These are phyloP conservation scores for Myrmophylax atrothorax DNA, from an alignment of 2,113 vertebrate genomes.

Conservation along the genomic window DNA sequence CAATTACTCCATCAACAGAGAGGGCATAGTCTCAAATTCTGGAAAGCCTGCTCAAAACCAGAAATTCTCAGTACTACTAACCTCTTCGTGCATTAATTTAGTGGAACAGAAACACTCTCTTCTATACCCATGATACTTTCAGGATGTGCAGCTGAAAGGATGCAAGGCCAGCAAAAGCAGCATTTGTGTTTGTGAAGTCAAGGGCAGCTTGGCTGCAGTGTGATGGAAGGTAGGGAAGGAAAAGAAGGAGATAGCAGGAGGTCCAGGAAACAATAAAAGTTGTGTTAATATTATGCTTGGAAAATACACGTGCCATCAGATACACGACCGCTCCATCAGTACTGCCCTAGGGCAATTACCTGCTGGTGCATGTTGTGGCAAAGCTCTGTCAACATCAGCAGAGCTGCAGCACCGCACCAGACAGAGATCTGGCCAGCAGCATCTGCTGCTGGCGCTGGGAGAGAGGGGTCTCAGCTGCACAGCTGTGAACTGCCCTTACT, in stretches of 20 bases:
- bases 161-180: not conserved
- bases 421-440: not conserved
- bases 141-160: not conserved
- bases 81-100: not conserved
- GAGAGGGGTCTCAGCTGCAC: not conserved
- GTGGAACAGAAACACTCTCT: not conserved
- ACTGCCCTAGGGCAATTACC: not conserved
- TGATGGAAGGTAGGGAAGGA: not conserved
- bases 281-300: constrained; percentile 13
- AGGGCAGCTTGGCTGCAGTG: not conserved
- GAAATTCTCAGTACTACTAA: not conserved
- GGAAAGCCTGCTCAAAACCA: not conserved
- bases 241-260: not conserved
- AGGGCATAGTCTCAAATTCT: not conserved
- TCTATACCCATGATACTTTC: not conserved
- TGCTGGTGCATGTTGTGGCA: not conserved
- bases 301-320: not conserved
- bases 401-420: not conserved
- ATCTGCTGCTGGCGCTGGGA: not conserved
- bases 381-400: not conserved
- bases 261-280: not conserved
- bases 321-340: accelerated
- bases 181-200: not conserved
- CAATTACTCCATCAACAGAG: not conserved
- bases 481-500: not conserved